Evolutionary conservation across 1,140 invertebrate genomes (phyloP), one percentile per base, ranked within the genome.

Genomic region (Drosophila aff.): DNA sequence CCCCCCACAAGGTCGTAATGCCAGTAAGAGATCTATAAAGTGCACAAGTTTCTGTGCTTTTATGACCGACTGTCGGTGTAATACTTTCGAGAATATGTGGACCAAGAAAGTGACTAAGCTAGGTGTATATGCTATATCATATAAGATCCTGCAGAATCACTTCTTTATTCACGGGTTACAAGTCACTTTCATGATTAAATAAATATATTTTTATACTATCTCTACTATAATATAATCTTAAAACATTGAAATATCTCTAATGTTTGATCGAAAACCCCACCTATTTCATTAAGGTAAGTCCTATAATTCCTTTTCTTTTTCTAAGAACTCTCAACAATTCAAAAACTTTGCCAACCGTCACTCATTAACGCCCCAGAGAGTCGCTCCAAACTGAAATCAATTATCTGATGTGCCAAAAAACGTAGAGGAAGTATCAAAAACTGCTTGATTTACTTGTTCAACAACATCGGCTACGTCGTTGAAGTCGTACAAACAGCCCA

Each of bases 341-440:
- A 52, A 58, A 69, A 79, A 75, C 62, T 76, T 78, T 57, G 21
- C 38, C 67, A 61, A 52, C 23, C 69, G 67, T 73, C 67, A 73
- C 46, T 74, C 68, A 73, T 74, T 73, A 74, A 61, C 71, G 55
- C 67, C 68, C 67, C 44, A 61, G 6, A 15, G n/a, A 33, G 67
- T 43, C 57, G 62, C 76, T 87, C 76, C 67, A 83, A 84, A 81
- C 63, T 74, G 64, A 80, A 89, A 87, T 87, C 83, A 87, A 87
- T 87, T 87, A 87, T 86, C 74, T 83, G 76, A 89, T 81, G 72
- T 89, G 76, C 81, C 62, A 84, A 71, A 80, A 68, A 60, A 78
- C 50, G 76, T 77, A 73, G 46, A 49, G 41, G 31, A 58, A 62
- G 44, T 63, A 75, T 74, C 72, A 75, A 64, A 76, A 81, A 72